Evolutionary conservation across 2,113 vertebrate species (phyloP).

Genomic region (Anas platyrhynchos): DNA sequence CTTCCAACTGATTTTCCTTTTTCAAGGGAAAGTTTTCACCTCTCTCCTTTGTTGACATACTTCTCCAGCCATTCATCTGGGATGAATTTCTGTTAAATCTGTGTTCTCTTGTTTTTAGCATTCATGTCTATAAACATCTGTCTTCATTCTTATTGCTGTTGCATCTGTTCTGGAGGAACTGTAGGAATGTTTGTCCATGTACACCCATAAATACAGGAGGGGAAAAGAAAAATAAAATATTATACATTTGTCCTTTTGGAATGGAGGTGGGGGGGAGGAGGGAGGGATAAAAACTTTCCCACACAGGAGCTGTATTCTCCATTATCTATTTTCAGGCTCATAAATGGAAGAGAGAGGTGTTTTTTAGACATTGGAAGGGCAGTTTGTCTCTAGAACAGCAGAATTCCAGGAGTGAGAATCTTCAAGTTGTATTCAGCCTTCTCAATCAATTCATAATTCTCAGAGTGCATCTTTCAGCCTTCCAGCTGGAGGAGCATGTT

Average conservation of each 20-base stretch:
- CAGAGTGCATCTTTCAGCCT: slow-evolving; percentile 7
- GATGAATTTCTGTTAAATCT: not conserved
- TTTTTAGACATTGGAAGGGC: not conserved
- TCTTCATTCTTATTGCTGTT: not conserved
- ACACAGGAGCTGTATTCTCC: not conserved
- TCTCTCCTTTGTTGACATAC: not conserved
- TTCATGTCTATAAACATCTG: not conserved
- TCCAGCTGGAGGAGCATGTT: slow-evolving; percentile 31
- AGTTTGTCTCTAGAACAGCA: not conserved
- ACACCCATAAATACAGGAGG: not conserved
- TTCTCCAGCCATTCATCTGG: not conserved
- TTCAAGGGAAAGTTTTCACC: not conserved
- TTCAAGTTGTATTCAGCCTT: not conserved
- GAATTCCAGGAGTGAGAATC: not conserved
- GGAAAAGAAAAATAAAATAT: not conserved
- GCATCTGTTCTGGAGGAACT: not conserved
- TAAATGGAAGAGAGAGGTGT: not conserved
- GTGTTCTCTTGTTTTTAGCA: not conserved
- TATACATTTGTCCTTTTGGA: not conserved
- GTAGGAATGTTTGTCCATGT: not conserved
- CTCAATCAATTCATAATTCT: not conserved
- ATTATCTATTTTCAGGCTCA: not conserved
- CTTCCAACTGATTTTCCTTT: not conserved
- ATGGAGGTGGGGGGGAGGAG: no score
- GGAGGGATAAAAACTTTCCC: not conserved